These are phyloP conservation scores for Drosophila bipectinata DNA, from an alignment of 1,140 invertebrate genomes.

Conservation along the genomic window DNA sequence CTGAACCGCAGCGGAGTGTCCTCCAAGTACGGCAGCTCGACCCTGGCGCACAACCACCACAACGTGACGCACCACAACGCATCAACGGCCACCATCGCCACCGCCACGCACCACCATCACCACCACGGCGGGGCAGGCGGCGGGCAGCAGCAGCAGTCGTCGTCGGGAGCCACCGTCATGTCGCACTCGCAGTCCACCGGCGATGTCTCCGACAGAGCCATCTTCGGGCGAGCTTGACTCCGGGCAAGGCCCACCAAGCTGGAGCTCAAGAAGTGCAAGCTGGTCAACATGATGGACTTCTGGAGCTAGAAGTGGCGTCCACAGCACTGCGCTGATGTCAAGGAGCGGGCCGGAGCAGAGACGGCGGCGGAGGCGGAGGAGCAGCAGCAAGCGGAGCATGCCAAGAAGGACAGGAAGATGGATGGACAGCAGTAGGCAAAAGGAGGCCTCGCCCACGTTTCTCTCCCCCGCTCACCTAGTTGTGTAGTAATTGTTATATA, in stretches of 20 bases:
- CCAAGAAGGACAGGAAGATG: not conserved
- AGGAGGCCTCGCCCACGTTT: not conserved
- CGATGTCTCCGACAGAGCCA: slow-evolving; percentile 85
- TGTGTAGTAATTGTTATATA: slow-evolving; percentile 49
- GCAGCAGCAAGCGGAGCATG: not conserved
- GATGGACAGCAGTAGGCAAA: not conserved
- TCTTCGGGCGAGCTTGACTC: slow-evolving; percentile 87
- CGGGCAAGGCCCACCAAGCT: slow-evolving; percentile 79
- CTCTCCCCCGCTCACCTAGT: slow-evolving; percentile 29
- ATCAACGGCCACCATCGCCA: slow-evolving; percentile 72
- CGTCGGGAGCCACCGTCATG: slow-evolving; percentile 65
- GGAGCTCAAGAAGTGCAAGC: slow-evolving; percentile 83
- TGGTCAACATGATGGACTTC: slow-evolving; percentile 83
- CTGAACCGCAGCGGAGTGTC: slow-evolving; percentile 47
- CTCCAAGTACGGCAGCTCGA: slow-evolving; percentile 68
- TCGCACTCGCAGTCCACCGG: slow-evolving; percentile 87
- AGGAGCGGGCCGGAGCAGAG: slow-evolving; percentile 51
- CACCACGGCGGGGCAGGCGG: slow-evolving; percentile 44
- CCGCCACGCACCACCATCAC: slow-evolving; percentile 66
- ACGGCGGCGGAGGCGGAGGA: slow-evolving; percentile 2
- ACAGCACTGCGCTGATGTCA: slow-evolving; percentile 65
- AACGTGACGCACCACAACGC: slow-evolving; percentile 75
- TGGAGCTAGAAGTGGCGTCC: slow-evolving; percentile 84
- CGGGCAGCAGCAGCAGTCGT: slow-evolving; percentile 23
- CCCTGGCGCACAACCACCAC: slow-evolving; percentile 73